Evolutionary conservation across 1,140 invertebrate genomes (phyloP).

Genomic region (Lysiphlebus fabarum): DNA sequence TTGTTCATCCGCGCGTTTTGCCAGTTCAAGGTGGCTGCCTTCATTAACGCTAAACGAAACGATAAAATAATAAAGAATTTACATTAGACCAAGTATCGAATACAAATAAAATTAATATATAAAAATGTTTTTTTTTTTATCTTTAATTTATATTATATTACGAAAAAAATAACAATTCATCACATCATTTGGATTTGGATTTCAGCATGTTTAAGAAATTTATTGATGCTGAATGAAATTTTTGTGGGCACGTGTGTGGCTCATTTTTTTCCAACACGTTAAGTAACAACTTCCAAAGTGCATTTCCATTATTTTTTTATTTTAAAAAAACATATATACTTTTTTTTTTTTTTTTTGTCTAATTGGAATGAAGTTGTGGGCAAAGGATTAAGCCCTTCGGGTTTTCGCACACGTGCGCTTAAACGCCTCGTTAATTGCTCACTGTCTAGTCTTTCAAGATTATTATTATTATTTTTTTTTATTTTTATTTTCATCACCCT

Average conservation of each 20-base stretch:
- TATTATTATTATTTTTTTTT: not conserved
- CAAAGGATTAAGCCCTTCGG: conserved; percentile 41
- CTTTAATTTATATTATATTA: no score
- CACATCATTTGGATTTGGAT: no score
- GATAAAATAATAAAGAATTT: conserved; percentile 9
- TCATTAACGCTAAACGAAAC: conserved; percentile 45
- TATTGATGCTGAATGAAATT: no score
- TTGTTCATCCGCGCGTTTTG: conserved; percentile 47
- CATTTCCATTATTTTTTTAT: no score
- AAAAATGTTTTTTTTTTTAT: no score
- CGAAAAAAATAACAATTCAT: no score
- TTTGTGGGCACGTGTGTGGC: conserved; percentile 1
- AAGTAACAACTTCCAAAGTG: conserved; percentile 9
- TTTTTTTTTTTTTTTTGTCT: conserved; percentile 18
- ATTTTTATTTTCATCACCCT: no score
- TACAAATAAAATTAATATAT: no score
- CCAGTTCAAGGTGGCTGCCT: conserved; percentile 54
- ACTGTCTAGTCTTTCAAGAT: conserved; percentile 13
- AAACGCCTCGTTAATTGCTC: conserved; percentile 49
- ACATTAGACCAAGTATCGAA: no score
- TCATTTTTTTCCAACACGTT: conserved; percentile 10
- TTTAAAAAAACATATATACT: not conserved
- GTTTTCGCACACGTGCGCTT: conserved; percentile 45
- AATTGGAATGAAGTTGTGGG: conserved; percentile 21
- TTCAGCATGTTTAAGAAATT: not conserved